Percentiles rank a stretch among this genome's conserved stretches.
Conservation (phyloP, 2,888 invertebrate species). For the Chrysina gloriosa region DNA sequence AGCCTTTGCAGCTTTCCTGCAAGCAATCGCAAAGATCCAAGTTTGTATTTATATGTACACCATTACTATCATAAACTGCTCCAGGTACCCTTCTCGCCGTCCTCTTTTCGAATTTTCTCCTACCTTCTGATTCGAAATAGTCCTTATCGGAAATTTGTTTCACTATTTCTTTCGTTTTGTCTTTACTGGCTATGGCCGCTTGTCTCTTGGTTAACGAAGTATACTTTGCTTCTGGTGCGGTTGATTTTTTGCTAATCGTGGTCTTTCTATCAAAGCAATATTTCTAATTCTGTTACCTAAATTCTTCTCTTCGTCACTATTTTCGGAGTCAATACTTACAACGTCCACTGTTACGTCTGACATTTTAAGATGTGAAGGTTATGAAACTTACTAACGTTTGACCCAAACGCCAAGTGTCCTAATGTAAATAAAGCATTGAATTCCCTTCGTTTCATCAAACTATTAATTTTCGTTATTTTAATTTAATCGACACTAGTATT, state of each 20-base stretch:
- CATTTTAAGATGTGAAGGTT: conserved; percentile 12
- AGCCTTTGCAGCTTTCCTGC: conserved; percentile 81
- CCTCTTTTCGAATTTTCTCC: conserved; percentile 80
- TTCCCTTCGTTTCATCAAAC: too few relatives aligned
- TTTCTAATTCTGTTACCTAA: conserved; percentile 14
- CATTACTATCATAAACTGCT: conserved; percentile 78
- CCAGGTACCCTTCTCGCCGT: conserved; percentile 53
- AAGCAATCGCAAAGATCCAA: conserved; percentile 89
- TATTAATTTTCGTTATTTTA: too few relatives aligned
- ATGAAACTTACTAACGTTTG: neutral
- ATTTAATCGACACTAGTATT: too few relatives aligned
- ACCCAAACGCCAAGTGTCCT: neutral
- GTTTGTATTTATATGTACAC: conserved; percentile 72
- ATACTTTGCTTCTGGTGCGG: conserved; percentile 41
- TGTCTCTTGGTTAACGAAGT: conserved; percentile 43
- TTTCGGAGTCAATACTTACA: conserved; percentile 41
- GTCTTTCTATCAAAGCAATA: conserved; percentile 34
- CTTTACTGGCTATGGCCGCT: conserved; percentile 46
- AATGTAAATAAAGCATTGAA: neutral
- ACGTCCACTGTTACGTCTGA: neutral
- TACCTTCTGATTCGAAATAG: conserved; percentile 56
- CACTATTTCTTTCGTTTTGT: conserved; percentile 38
- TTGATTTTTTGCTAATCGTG: conserved; percentile 49
- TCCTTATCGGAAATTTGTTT: conserved; percentile 32
- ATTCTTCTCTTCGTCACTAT: conserved; percentile 29